Evolutionary conservation across 1,140 invertebrate genomes (phyloP), one percentile per base, ranked within the genome.

Genomic region (Penaeus japonicus): DNA sequence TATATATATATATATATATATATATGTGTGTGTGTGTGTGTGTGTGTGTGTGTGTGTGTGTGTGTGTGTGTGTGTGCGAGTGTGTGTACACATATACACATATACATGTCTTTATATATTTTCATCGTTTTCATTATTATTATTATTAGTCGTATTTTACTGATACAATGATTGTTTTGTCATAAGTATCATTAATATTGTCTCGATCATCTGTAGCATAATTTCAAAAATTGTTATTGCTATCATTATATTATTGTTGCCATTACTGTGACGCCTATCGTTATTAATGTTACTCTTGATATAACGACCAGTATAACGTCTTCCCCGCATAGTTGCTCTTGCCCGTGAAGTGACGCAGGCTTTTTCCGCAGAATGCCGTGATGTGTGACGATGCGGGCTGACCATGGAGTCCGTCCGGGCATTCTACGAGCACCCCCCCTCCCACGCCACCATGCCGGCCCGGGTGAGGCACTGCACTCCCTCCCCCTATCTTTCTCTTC

Each of bases 401-500:
- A 85, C 47, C 70, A 88, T 88, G 86, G 86, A 88, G 80, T 75
- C 86, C 24, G 59, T 84, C 20, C 79, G 86, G 80, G 86, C 80
- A 53, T 83, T 77, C 86, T 88, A 88, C 86, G 86, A 88, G 32
- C 75, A 88, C 81, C 86, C 86, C 47, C 79, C 86, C 12, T 75
- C 86, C 65, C 86, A 88, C 47, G 86, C 86, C 80, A 82, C 73
- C 80, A 78, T 88, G 86, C 86, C 86, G 30, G 79, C 86, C 86
- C 82, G 77, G 80, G 80, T 81, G 22, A 78, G 84, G 57, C 27
- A 73, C 27, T 53, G 10, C 20, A 18, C 7, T 39, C 62, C 53
- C 4, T n/a, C 17, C 15, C 59, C 15, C 2, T 83, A 27, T 65
- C 47, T 15, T 2, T 65, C n/a, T 35, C 47, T 35, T 27, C 20